A percentile compares a stretch with the other conserved stretches of the same genome.
Evolutionary conservation across 2,888 invertebrate species (phyloP).

Genomic region (Hyppa rectilinea): DNA sequence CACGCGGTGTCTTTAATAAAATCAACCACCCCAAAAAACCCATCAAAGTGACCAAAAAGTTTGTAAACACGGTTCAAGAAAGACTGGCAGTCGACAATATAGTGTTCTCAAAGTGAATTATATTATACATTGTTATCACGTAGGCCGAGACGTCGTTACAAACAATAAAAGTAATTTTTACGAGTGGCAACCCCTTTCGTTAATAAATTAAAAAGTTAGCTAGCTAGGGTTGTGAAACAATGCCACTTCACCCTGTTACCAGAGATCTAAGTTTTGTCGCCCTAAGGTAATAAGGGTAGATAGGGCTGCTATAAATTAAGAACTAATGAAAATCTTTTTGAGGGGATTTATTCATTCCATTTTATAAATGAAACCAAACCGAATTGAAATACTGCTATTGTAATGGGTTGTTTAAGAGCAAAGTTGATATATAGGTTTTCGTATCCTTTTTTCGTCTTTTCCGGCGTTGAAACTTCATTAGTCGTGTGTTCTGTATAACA

Average conservation of each 20-base stretch:
- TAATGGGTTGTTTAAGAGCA: conserved; percentile 34
- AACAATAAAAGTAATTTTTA: conserved; percentile 91
- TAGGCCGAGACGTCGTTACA: conserved; percentile 90
- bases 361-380: conserved; percentile 48
- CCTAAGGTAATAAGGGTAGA: conserved; percentile 75
- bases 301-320: conserved; percentile 62
- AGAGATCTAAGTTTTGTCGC: conserved; percentile 84
- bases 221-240: conserved; percentile 86
- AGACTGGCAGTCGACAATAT: conserved; percentile 65
- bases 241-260: conserved; percentile 86
- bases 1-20: conserved; percentile 73
- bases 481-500: background rate
- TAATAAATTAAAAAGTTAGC: conserved; percentile 90
- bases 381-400: conserved; percentile 41
- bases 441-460: background rate
- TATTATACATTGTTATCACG: conserved; percentile 89
- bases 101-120: conserved; percentile 83
- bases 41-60: conserved; percentile 14
- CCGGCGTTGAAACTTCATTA: conserved; percentile 21
- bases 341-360: conserved; percentile 50
- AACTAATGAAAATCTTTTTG: conserved; percentile 61
- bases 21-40: conserved; percentile 63
- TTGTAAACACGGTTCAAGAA: conserved; percentile 64
- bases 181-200: conserved; percentile 87
- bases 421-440: conserved; percentile 5